Base-by-base conservation (phyloP, 2,113 vertebrate species). In the Mormoops blainvillei region DNA sequence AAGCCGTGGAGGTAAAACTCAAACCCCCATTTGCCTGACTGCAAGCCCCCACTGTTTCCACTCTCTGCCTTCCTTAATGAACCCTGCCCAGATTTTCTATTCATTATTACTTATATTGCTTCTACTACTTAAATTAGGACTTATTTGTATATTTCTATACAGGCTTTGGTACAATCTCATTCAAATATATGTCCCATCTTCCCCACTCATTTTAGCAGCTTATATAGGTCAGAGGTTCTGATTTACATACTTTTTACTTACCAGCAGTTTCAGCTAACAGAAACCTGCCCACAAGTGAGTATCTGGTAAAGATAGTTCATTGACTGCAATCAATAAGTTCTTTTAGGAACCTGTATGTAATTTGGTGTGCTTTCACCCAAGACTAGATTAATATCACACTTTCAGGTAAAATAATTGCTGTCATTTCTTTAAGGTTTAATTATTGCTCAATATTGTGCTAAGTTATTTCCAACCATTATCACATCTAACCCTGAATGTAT, bases 281-380 rank as follows among this genome's bases (percentile, higher is more conserved):
- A n/a, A 14, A 87, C 78, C 28, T 90, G 22, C n/a, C 61, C 68
- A 84, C 61, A 87, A 87, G 14, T 92, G 36, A 76, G 10, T 87
- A 45, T 78, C 52, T 88, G 87, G 82, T 78, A 94, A 93, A 81
- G 45, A 33, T 73, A 91, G 31, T 15, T 88, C 76, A 93, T 16
- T 76, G 38, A 33, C 28, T 78, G 3, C 12, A 91, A 33, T 83
- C 45, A 94, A 94, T 70, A 89, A 92, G 74, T 28, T 61, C 4
- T 36, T 63, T 91, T 63, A 87, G 88, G 43, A 93, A 94, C 80
- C 43, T 56, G 18, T 33, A 87, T 45, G 45, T 80, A 7, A 91
- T 93, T 95, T 41, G 45, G 26, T 52, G 70, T 91, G 41, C 28
- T 93, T 93, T 96, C 43, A 82, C n/a, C 43, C 15, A 85, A 85